A percentile compares a stretch with the other conserved stretches of the same genome.
phyloP scores from a whole-genome alignment of 2,797 vertebrate genomes.

The Arnoldichthys spilopterus region DNA sequence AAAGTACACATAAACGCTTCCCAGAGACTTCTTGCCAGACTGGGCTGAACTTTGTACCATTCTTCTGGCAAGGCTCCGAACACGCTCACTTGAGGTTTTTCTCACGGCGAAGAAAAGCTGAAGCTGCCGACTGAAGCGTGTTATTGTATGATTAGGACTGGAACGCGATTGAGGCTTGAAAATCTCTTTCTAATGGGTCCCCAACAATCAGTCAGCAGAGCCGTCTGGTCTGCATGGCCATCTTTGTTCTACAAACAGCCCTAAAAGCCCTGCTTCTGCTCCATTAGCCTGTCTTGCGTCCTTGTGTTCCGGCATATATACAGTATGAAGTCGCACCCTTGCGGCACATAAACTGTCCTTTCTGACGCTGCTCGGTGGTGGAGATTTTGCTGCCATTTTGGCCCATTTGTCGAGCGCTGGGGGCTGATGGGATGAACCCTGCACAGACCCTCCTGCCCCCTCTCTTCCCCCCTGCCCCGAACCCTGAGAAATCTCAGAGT shows the following conservation, averaged over 20 bases:
- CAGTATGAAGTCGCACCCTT: constrained; percentile 62
- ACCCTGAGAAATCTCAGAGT: constrained; percentile 65
- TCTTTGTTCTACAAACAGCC: constrained; percentile 61
- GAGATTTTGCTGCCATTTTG: constrained; percentile 58
- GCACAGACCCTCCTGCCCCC: constrained; percentile 40
- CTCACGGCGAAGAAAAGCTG: constrained; percentile 58
- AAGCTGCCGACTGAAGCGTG: constrained; percentile 63
- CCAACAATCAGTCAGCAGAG: constrained; percentile 69
- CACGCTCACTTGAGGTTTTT: constrained; percentile 55
- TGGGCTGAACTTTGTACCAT: constrained; percentile 56
- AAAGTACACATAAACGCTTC: constrained; percentile 34
- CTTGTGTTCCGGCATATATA: constrained; percentile 45
- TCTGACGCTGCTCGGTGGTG: constrained; percentile 66
- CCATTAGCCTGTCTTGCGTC: constrained; percentile 67
- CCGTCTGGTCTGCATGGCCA: constrained; percentile 71
- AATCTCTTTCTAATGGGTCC: constrained; percentile 66
- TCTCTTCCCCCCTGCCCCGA: constrained; percentile 36
- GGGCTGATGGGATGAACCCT: constrained; percentile 54
- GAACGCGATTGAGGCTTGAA: constrained; percentile 42
- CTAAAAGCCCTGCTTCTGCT: constrained; percentile 70
- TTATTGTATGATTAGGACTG: constrained; percentile 75
- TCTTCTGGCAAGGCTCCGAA: constrained; percentile 50
- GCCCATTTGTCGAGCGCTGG: constrained; percentile 68
- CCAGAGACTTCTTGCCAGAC: constrained; percentile 70
- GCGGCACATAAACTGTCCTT: constrained; percentile 64